Evolutionary conservation across 2,797 vertebrate genomes (phyloP).

Genomic region (Momotus momota): DNA sequence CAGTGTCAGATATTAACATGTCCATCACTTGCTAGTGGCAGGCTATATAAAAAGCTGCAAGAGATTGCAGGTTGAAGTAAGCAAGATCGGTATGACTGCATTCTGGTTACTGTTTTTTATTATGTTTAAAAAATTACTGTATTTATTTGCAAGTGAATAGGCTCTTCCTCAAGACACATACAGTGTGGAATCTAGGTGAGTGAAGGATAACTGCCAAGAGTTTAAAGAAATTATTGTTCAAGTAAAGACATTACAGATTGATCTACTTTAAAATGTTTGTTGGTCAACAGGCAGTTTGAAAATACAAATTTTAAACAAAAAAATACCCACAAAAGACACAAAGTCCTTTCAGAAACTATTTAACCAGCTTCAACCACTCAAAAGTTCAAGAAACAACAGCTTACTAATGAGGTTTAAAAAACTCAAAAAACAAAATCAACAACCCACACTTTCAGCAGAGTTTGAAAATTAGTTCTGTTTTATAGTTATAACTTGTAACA

Average conservation of each 20-base stretch:
- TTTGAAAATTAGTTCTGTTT: neutral
- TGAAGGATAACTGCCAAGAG: neutral
- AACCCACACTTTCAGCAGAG: neutral
- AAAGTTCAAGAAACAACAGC: neutral
- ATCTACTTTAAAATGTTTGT: neutral
- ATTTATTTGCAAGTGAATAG: neutral
- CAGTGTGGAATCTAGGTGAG: neutral
- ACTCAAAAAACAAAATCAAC: fast-evolving
- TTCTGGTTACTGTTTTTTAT: neutral
- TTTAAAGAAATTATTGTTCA: neutral
- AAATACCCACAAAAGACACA: neutral
- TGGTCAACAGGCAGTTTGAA: neutral
- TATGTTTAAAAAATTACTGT: neutral
- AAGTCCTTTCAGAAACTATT: neutral
- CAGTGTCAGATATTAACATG: neutral
- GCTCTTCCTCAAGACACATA: neutral
- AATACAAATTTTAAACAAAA: neutral
- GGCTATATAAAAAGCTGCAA: neutral
- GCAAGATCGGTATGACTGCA: neutral
- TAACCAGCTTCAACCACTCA: neutral
- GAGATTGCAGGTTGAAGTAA: neutral
- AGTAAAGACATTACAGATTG: neutral
- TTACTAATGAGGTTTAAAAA: neutral
- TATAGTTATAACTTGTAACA: neutral
- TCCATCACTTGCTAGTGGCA: neutral